Evolutionary conservation across 2,113 vertebrate genomes (phyloP).

Genomic region (Polypterus bichir): DNA sequence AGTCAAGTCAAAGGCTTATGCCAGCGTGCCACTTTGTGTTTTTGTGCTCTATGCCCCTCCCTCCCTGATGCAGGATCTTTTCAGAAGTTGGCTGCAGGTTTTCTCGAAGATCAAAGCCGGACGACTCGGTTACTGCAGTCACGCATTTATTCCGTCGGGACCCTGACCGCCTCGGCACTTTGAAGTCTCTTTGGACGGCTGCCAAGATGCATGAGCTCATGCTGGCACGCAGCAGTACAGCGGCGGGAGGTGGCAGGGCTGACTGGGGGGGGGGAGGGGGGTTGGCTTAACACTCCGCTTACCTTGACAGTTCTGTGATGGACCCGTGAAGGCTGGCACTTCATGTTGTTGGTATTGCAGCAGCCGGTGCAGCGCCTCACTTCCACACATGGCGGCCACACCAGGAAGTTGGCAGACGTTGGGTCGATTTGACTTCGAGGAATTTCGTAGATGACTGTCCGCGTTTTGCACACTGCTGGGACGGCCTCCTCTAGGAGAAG

Average conservation of each 20-base stretch:
- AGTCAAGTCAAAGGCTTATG: too few relatives aligned
- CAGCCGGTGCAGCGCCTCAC: slow-evolving; percentile 94
- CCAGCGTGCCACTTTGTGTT: too few relatives aligned
- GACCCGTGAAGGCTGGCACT: slow-evolving; percentile 79
- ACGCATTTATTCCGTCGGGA: neutral
- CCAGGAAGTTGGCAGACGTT: slow-evolving; percentile 93
- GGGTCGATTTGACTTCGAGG: slow-evolving; percentile 95
- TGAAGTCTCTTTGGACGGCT: neutral
- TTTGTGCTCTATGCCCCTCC: too few relatives aligned
- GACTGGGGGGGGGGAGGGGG: too few relatives aligned
- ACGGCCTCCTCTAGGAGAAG: slow-evolving; percentile 74
- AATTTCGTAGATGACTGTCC: slow-evolving; percentile 96
- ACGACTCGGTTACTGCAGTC: neutral
- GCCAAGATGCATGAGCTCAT: neutral
- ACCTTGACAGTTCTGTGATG: slow-evolving; percentile 94
- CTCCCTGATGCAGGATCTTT: too few relatives aligned
- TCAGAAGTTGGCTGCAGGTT: too few relatives aligned
- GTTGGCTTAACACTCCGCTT: slow-evolving; percentile 16
- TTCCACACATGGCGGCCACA: slow-evolving; percentile 97
- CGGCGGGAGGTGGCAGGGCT: too few relatives aligned
- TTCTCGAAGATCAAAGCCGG: neutral
- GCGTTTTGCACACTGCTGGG: slow-evolving; percentile 84
- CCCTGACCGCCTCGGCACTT: neutral
- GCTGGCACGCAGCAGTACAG: too few relatives aligned
- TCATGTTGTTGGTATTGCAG: slow-evolving; percentile 90